Evolutionary conservation across 2,797 vertebrate genomes (phyloP).

Genomic region (Onychomys leucogaster): DNA sequence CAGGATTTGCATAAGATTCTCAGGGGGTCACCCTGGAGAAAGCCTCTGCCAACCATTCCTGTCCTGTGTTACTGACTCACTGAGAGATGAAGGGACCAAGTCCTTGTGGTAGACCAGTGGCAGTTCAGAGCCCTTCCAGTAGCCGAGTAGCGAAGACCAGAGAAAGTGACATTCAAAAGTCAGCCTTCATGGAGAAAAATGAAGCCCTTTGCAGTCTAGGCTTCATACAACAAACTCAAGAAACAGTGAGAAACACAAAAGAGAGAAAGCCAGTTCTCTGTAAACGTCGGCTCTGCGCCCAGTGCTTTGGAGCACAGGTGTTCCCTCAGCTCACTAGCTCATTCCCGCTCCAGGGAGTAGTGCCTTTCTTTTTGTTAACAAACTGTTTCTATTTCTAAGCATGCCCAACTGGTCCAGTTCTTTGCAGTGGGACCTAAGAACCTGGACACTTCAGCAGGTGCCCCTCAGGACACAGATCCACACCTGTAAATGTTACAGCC

Average conservation of each 20-base stretch:
- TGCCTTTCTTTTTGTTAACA: neutral
- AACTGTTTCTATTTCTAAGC: neutral
- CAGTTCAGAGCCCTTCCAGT: neutral
- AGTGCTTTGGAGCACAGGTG: no score
- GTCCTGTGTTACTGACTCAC: no score
- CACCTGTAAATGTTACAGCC: neutral
- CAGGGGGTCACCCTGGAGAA: fast-evolving
- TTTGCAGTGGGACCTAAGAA: neutral
- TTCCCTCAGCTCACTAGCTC: neutral
- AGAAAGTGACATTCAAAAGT: neutral
- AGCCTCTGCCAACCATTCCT: no score
- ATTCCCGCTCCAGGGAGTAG: neutral
- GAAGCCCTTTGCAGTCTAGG: neutral
- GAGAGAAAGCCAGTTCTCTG: neutral
- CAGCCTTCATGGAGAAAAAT: neutral
- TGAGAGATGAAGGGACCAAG: no score
- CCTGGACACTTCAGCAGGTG: neutral
- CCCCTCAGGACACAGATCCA: neutral
- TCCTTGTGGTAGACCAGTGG: neutral
- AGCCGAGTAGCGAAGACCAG: neutral
- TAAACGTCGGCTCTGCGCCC: neutral
- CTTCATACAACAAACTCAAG: neutral
- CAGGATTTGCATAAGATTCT: neutral
- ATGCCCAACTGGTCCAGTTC: neutral
- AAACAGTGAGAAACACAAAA: neutral